These are phyloP conservation scores for Incurvaria masculella DNA, from an alignment of 2,888 invertebrate species.

Conservation along the genomic window DNA sequence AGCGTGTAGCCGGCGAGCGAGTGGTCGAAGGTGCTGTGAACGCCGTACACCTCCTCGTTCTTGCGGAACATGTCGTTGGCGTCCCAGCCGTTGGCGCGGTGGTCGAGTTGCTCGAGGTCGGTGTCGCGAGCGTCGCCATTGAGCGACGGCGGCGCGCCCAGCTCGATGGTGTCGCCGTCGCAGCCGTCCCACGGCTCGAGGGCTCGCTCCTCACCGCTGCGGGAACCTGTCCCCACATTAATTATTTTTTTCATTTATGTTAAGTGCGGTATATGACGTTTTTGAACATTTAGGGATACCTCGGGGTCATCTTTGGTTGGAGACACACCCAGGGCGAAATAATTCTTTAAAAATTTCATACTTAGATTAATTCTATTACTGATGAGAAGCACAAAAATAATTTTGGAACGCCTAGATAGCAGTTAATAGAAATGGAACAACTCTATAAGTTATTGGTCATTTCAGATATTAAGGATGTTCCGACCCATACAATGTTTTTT, in stretches of 20 bases:
- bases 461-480: background rate
- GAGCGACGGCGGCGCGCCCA: conserved; percentile 43
- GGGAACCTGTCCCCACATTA: conserved; percentile 12
- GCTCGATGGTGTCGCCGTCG: conserved; percentile 38
- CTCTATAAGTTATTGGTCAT: background rate
- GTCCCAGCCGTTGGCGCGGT: conserved; percentile 92
- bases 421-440: too few relatives aligned
- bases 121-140: conserved; percentile 61
- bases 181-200: conserved; percentile 86
- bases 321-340: too few relatives aligned
- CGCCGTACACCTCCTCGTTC: conserved; percentile 88
- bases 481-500: too few relatives aligned
- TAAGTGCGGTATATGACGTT: too few relatives aligned
- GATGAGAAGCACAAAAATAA: background rate
- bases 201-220: conserved; percentile 65
- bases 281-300: too few relatives aligned
- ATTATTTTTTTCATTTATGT: too few relatives aligned
- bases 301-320: too few relatives aligned
- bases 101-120: conserved; percentile 67
- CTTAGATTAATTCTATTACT: too few relatives aligned
- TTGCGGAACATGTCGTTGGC: conserved; percentile 94
- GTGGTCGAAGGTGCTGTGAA: conserved; percentile 90
- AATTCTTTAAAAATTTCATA: too few relatives aligned
- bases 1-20: conserved; percentile 90
- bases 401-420: background rate